A percentile compares a stretch with the other conserved stretches of the same genome.
These are phyloP conservation scores for Temnopleurus reevesii DNA, from an alignment of 53 echinoderm and acorn worm species.

Conservation along the genomic window DNA sequence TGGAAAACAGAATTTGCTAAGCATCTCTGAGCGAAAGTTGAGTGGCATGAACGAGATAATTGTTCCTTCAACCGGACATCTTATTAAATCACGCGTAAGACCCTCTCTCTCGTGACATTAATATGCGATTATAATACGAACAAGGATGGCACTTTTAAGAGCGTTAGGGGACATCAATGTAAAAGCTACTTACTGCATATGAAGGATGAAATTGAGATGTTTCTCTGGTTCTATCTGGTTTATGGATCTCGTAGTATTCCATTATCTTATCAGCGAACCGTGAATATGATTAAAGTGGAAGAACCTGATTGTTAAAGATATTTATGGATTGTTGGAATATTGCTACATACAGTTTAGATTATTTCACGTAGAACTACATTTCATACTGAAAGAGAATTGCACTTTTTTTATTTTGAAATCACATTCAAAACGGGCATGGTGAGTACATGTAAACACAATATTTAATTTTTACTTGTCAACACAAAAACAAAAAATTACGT, in stretches of 20 bases:
- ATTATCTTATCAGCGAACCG: neutral
- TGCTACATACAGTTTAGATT: too few species aligned
- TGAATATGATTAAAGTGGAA: neutral
- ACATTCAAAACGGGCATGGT: too few species aligned
- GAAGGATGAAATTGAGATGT: neutral
- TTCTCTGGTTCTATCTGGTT: neutral
- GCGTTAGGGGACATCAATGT: neutral
- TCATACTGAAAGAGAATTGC: too few species aligned
- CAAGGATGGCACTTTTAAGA: neutral
- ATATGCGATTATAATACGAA: neutral
- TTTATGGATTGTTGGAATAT: too few species aligned
- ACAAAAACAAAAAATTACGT: too few species aligned
- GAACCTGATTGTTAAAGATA: too few species aligned
- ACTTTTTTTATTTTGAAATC: too few species aligned
- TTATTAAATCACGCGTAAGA: constrained; percentile 15
- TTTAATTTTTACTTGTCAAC: too few species aligned
- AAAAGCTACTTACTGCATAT: neutral
- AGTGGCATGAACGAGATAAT: neutral
- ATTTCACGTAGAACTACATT: too few species aligned
- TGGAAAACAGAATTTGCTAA: too few species aligned
- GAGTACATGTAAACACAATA: too few species aligned
- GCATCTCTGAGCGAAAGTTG: too few species aligned
- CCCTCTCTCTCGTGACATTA: neutral
- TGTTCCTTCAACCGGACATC: neutral
- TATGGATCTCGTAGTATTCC: neutral